These are phyloP conservation scores for Bicyclus anynana DNA, from an alignment of 1,140 invertebrate species.

Conservation along the genomic window DNA sequence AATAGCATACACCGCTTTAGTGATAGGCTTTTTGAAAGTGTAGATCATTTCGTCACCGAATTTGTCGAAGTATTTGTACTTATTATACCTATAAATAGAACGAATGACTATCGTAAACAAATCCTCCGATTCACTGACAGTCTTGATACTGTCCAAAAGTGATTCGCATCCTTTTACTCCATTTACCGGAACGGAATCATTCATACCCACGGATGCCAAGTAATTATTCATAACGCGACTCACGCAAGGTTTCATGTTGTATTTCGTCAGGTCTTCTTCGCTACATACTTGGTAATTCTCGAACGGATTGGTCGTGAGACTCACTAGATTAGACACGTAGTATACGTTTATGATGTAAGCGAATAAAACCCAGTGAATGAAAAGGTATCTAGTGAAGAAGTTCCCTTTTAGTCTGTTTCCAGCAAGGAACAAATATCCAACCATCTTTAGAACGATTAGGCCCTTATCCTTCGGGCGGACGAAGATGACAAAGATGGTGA, in stretches of 20 bases:
- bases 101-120: slow-evolving; percentile 31
- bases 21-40: slow-evolving; percentile 28
- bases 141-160: slow-evolving; percentile 34
- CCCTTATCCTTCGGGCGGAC: slow-evolving; percentile 33
- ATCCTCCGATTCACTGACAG: slow-evolving; percentile 26
- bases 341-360: slow-evolving; percentile 45
- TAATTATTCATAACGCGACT: slow-evolving; percentile 25
- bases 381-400: slow-evolving; percentile 16
- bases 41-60: slow-evolving; percentile 30
- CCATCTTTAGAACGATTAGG: slow-evolving; percentile 34
- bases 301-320: slow-evolving; percentile 36
- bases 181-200: neutral
- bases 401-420: slow-evolving; percentile 20
- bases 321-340: slow-evolving; percentile 43
- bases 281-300: slow-evolving; percentile 33
- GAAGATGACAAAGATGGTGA: slow-evolving; percentile 28
- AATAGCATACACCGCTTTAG: slow-evolving; percentile 38
- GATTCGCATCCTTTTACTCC: slow-evolving; percentile 22
- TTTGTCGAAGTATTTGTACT: slow-evolving; percentile 32
- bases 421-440: slow-evolving; percentile 32
- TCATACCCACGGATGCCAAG: slow-evolving; percentile 1
- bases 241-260: slow-evolving; percentile 36
- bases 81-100: slow-evolving; percentile 35
- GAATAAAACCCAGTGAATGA: slow-evolving; percentile 44
- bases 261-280: slow-evolving; percentile 27